These are phyloP conservation scores for Drosophila kambysellisi DNA, from an alignment of 2,888 invertebrate genomes.

Conservation along the genomic window DNA sequence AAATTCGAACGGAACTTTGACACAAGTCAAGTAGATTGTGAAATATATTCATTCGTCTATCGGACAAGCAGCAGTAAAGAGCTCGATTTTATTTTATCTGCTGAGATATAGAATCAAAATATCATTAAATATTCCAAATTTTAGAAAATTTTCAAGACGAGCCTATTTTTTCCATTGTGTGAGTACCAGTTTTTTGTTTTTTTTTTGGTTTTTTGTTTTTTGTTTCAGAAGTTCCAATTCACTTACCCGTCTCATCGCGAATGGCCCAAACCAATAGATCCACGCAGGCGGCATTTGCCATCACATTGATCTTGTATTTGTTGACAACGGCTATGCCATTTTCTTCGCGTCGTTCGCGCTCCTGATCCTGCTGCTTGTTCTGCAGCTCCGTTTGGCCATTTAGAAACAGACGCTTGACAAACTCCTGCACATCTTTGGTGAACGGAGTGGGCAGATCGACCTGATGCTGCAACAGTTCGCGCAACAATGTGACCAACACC, in stretches of 20 bases:
- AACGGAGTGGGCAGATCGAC: slow-evolving; percentile 95
- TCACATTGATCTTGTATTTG: slow-evolving; percentile 97
- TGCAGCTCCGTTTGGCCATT: slow-evolving; percentile 97
- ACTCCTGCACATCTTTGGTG: slow-evolving; percentile 96
- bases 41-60: neutral
- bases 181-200: neutral
- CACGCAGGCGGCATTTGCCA: slow-evolving; percentile 98
- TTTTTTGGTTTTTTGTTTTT: neutral
- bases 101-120: neutral
- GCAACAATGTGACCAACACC: slow-evolving; percentile 95
- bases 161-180: neutral
- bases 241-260: slow-evolving; percentile 96
- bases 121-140: neutral
- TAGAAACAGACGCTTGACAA: slow-evolving; percentile 94
- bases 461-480: slow-evolving; percentile 96
- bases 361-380: slow-evolving; percentile 93
- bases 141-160: neutral
- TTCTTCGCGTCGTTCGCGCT: slow-evolving; percentile 92
- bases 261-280: slow-evolving; percentile 99
- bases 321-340: slow-evolving; percentile 91
- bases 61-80: neutral
- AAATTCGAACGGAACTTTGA: neutral
- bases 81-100: neutral
- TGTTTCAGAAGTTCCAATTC: neutral
- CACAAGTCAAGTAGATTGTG: neutral